Percentiles rank a stretch among this genome's conserved stretches.
These are phyloP conservation scores for Aphis gossypii DNA, from an alignment of 1,140 invertebrate species.

Conservation along the genomic window DNA sequence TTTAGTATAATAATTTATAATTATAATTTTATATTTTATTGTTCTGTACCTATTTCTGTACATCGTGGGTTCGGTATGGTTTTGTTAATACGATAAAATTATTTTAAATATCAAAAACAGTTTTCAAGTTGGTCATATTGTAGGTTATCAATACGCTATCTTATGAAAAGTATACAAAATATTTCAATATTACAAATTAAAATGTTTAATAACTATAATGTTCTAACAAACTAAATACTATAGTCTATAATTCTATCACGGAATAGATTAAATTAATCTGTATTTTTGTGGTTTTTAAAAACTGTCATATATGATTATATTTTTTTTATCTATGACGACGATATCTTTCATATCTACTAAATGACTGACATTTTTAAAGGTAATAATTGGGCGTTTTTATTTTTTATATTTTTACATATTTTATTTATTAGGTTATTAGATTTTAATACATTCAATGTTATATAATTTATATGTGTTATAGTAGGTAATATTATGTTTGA, in stretches of 20 bases:
- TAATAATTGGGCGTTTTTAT: conserved; percentile 35
- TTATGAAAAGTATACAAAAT: neutral
- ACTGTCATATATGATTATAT: neutral
- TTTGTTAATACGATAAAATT: too few relatives aligned
- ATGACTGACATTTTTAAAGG: conserved; percentile 55
- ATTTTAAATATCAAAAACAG: neutral
- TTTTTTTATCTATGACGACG: neutral
- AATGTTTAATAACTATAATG: too few relatives aligned
- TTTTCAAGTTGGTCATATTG: neutral
- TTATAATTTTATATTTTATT: too few relatives aligned
- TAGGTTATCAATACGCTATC: neutral
- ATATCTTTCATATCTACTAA: neutral
- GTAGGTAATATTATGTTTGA: neutral
- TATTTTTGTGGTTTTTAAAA: neutral
- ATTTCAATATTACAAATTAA: neutral
- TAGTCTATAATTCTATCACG: too few relatives aligned
- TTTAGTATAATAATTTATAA: too few relatives aligned
- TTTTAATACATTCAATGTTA: neutral
- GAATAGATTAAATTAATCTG: too few relatives aligned
- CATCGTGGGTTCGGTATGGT: too few relatives aligned
- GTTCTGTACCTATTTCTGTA: too few relatives aligned
- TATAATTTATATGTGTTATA: neutral
- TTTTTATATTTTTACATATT: neutral
- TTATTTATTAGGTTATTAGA: neutral
- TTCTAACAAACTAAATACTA: too few relatives aligned